These are phyloP conservation scores for Apodemus speciosus DNA, from an alignment of 2,113 vertebrate genomes.

Conservation along the genomic window DNA sequence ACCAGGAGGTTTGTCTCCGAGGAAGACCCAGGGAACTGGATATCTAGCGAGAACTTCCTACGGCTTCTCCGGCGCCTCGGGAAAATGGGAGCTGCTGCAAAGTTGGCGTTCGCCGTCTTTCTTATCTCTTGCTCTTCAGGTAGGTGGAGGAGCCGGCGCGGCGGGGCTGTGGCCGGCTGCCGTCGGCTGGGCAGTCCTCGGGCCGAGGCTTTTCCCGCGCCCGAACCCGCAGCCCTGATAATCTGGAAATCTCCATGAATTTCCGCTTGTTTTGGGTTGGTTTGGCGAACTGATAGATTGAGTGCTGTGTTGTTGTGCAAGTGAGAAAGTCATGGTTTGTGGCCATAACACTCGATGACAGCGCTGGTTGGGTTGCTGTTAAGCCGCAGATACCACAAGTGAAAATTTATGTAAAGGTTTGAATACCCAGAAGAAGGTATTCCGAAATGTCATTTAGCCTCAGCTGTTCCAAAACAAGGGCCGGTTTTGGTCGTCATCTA, in stretches of 20 bases:
- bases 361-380: constrained; percentile 64
- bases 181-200: constrained; percentile 32
- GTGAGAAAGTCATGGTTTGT: constrained; percentile 79
- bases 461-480: constrained; percentile 36
- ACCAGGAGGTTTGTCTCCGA: constrained; percentile 82
- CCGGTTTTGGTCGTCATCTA: constrained; percentile 36
- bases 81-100: constrained; percentile 99
- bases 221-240: neutral
- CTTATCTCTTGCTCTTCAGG: constrained; percentile 99
- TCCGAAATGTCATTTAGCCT: constrained; percentile 49
- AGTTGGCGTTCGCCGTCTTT: constrained; percentile 98
- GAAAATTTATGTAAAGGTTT: constrained; percentile 74
- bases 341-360: constrained; percentile 76
- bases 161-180: constrained; percentile 30
- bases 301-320: constrained; percentile 68
- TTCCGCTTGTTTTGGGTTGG: constrained; percentile 52
- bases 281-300: constrained; percentile 49
- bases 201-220: constrained; percentile 36
- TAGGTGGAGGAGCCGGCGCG: constrained; percentile 85
- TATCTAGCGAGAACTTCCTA: constrained; percentile 82
- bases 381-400: constrained; percentile 80
- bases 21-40: constrained; percentile 84
- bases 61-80: constrained; percentile 84
- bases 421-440: constrained; percentile 56
- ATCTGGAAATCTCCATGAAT: constrained; percentile 65